Conservation (phyloP, 2,888 invertebrate genomes). For the Brachycybe producta region DNA sequence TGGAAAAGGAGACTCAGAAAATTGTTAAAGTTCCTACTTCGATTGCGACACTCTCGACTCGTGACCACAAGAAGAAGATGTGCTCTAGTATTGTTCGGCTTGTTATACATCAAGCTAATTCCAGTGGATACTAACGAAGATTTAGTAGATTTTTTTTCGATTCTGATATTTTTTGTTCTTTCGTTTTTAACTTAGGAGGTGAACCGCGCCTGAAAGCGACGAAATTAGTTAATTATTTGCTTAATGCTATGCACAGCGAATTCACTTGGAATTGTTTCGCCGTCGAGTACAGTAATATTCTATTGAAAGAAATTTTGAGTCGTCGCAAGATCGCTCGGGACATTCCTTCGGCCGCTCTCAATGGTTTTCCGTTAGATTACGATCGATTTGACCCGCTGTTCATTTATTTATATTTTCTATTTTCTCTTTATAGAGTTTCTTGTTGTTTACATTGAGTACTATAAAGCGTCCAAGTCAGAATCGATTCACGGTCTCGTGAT, state of each 20-base stretch:
- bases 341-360: neutral
- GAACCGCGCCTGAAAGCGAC: neutral
- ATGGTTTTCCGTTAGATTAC: neutral
- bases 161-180: neutral
- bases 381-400: neutral
- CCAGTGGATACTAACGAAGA: neutral
- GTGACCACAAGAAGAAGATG: neutral
- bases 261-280: constrained; percentile 5
- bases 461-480: neutral
- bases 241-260: constrained; percentile 1
- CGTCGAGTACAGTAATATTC: neutral
- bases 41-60: too few species aligned
- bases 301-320: neutral
- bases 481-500: neutral
- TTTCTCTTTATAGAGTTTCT: neutral
- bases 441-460: neutral
- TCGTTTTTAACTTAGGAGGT: neutral
- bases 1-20: too few species aligned
- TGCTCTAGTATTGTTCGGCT: neutral
- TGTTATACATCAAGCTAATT: neutral
- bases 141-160: neutral
- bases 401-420: neutral
- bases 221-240: neutral
- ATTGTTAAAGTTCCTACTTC: too few species aligned
- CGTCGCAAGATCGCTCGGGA: neutral